Evolutionary conservation across 1,140 invertebrate genomes (phyloP), one percentile per base, ranked within the genome.

Genomic region (Trinorchestia longiramus): DNA sequence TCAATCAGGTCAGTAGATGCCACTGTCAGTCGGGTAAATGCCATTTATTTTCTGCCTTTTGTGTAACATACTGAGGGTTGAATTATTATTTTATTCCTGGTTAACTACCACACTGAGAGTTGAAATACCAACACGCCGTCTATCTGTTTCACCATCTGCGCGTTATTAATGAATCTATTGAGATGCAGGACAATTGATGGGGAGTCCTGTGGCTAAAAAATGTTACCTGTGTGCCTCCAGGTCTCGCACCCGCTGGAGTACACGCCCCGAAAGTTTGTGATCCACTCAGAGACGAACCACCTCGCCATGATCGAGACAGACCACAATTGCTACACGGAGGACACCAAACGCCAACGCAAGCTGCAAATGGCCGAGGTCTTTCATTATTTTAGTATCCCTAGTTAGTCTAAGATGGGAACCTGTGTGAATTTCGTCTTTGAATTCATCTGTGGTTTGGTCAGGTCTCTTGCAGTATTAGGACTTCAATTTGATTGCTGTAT

Each of bases 281-380:
- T 99, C 95, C 99, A 99, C 97, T 98, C 98, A 19, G 99, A 99
- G 96, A 99, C 98, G n/a, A 98, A 98, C n/a, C 98, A 99, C 97
- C 98, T 99, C 62, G 98, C 99, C 62, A 98, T 99, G 41, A 98
- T 99, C 95, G 99, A 99, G 97, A 99, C 99, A 19, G 99, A 99
- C 97, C 99, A 99, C 97, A 99, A 99, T 97, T 98, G 99, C 0
- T 99, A 99, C 97, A 99, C 99, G 0, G 99, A 99, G 97, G 99
- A 99, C 96, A 99, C 99, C 8, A 99, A 99, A 97, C 98, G 98
- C 97, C 98, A 99, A 97, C 98, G 99, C 96, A 98, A 99, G 97
- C 98, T 98, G 97, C 98, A 98, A 97, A 98, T 98, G 98, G 98
- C 98, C 57, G 98, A 98, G 97, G 98, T 98, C 8, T 90, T 90